These are phyloP conservation scores for Petrocephalus microphthalmus DNA, from an alignment of 2,113 vertebrate genomes.

Conservation along the genomic window DNA sequence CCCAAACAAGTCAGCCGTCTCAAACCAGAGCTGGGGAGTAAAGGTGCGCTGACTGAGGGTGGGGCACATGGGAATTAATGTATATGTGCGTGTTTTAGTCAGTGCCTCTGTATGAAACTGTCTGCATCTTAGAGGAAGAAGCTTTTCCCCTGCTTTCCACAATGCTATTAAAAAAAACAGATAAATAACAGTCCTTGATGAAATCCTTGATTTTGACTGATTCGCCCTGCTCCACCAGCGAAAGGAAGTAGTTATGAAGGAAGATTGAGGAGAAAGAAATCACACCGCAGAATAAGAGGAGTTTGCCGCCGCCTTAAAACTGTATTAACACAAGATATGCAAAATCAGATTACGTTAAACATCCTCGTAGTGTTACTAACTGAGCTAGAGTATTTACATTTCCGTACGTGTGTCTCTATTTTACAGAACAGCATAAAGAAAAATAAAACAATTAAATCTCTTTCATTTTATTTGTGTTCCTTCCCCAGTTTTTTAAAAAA, in stretches of 20 bases:
- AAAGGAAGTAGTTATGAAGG: slow-evolving; percentile 12
- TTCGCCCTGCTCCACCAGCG: not conserved
- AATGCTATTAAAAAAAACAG: not conserved
- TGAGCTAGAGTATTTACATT: slow-evolving; percentile 51
- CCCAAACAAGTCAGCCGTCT: not conserved
- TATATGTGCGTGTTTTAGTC: slow-evolving; percentile 9
- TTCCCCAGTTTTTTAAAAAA: slow-evolving; percentile 60
- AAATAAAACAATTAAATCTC: slow-evolving; percentile 44
- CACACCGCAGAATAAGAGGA: slow-evolving; percentile 45
- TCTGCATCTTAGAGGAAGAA: not conserved
- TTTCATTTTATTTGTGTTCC: slow-evolving; percentile 43
- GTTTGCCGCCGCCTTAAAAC: slow-evolving; percentile 38
- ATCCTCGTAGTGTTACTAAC: slow-evolving; percentile 25
- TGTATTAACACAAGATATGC: slow-evolving; percentile 85
- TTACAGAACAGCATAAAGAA: slow-evolving; percentile 58
- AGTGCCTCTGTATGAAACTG: not conserved
- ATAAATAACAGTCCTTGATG: not conserved
- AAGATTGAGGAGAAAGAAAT: slow-evolving; percentile 34
- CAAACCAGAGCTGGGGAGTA: not conserved
- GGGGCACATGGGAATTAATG: not conserved
- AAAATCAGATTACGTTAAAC: slow-evolving; percentile 64
- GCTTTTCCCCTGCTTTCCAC: not conserved
- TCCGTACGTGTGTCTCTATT: slow-evolving; percentile 46
- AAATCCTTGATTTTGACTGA: not conserved
- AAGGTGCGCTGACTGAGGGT: not conserved